Evolutionary conservation across 2,797 vertebrate species (phyloP).

Genomic region (Echiichthys vipera): DNA sequence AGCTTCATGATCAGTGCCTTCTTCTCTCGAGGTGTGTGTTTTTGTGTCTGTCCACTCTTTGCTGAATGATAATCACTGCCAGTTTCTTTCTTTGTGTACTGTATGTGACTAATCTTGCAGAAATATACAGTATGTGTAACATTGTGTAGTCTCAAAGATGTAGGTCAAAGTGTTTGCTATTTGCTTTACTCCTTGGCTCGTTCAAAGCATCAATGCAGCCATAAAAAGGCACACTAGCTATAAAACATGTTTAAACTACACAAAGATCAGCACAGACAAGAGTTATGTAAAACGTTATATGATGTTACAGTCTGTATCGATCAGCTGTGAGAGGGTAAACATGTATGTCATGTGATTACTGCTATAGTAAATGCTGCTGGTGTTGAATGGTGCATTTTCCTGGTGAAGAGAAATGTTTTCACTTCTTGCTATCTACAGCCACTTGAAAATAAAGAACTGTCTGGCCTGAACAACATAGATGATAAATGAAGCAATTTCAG

Average conservation of each 20-base stretch:
- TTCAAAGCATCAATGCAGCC: constrained; percentile 10
- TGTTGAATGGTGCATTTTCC: not conserved
- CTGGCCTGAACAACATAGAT: not conserved
- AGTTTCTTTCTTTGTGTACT: not conserved
- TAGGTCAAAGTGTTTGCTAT: constrained; percentile 11
- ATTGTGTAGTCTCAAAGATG: not conserved
- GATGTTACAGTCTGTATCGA: not conserved
- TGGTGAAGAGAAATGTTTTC: not conserved
- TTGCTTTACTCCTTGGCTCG: not conserved
- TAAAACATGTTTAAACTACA: not conserved
- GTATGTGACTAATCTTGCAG: not conserved
- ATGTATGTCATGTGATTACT: not conserved
- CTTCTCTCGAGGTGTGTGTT: constrained; percentile 89
- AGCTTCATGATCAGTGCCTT: constrained; percentile 99
- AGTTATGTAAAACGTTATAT: too few relatives aligned
- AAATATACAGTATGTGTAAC: not conserved
- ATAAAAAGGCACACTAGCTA: not conserved
- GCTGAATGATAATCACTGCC: not conserved
- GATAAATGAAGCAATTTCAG: constrained; percentile 30
- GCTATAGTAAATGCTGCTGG: not conserved
- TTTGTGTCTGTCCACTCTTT: not conserved
- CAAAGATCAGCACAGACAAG: too few relatives aligned
- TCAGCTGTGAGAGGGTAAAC: not conserved
- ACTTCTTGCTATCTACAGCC: not conserved
- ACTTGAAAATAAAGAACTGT: constrained; percentile 4